Base-by-base conservation (phyloP, 2,113 vertebrate species). In the Phalacrocorax brasilianus region DNA sequence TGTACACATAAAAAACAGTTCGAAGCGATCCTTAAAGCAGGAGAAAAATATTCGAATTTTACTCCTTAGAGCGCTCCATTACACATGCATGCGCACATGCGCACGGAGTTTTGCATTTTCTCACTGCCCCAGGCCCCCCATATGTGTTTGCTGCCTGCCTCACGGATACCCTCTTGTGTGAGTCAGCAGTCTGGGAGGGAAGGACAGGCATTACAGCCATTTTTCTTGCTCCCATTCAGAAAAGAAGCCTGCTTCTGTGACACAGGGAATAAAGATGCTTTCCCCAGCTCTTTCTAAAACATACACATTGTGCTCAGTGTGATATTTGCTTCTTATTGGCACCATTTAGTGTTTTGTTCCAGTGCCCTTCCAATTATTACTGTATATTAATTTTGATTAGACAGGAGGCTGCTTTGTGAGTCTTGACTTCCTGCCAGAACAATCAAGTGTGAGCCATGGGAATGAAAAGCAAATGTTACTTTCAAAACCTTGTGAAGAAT, bases 311-410 rank as follows among this genome's bases (percentile, higher is more conserved):
- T 32, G 12, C 83, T 96, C 84, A 92, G 95, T 73, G 84, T 76
- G 62, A 75, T 97, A 93, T 96, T 96, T 96, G 68, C 78, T 96
- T 94, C 93, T 97, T 87, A 94, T 88, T 97, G 93, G 93, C 82
- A 93, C 82, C 76, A 82, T 90, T 95, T 84, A 90, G 74, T 95
- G 88, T 95, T 95, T 95, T 95, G 77, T 98, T 96, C 66, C 88
- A 95, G 55, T 61, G 44, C 83, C 95, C 94, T 91, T 98, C 95
- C 96, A 97, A 95, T 98, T 98, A 97, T 97, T 97, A 95, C 94
- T 97, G 93, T 96, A 95, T 97, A 97, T 97, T 98, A 97, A 98
- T 98, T 98, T 97, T 97, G 96, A 97, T 98, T 97, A 98, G 97
- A 95, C 97, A 98, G 95, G 97, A 97, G 96, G 96, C 88, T 95